Percentiles rank a stretch among this genome's conserved stretches.
These are phyloP conservation scores for Tinea trinotella DNA, from an alignment of 2,888 invertebrate species.

Conservation along the genomic window DNA sequence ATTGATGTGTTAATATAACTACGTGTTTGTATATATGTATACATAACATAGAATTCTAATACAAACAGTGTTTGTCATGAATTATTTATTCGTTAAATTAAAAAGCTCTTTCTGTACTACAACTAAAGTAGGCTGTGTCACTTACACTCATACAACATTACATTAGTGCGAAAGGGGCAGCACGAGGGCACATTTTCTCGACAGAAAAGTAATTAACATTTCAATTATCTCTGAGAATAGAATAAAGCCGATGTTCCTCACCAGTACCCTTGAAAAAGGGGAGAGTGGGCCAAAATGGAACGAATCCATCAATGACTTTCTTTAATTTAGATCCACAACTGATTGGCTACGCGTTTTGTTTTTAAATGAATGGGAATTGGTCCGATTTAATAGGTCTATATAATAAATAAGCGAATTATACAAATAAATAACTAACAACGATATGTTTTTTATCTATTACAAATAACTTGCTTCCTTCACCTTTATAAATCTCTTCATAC, in stretches of 20 bases:
- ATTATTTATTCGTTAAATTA: conserved; percentile 9
- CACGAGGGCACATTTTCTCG: conserved; percentile 11
- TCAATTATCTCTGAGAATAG: conserved; percentile 14
- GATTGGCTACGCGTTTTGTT: conserved; percentile 13
- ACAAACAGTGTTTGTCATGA: conserved; percentile 13
- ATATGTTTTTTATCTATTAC: too few relatives aligned
- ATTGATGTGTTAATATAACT: not conserved
- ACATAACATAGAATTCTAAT: conserved; percentile 4
- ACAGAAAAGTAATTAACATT: conserved; percentile 16
- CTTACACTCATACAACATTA: not conserved
- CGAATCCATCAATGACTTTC: conserved; percentile 17
- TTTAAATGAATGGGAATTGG: not conserved
- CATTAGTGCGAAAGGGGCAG: not conserved
- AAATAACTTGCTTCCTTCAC: too few relatives aligned
- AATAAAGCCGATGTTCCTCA: not conserved
- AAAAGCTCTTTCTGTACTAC: not conserved
- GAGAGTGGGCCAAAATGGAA: conserved; percentile 12
- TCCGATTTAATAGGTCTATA: not conserved
- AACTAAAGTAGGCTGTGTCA: not conserved
- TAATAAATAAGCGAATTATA: not conserved
- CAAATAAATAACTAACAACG: too few relatives aligned
- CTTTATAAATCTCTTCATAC: too few relatives aligned
- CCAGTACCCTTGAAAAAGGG: conserved; percentile 15
- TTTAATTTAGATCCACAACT: conserved; percentile 17
- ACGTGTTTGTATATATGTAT: not conserved